phyloP scores from a whole-genome alignment of 2,888 invertebrate species.

The Punctoribates punctum region DNA sequence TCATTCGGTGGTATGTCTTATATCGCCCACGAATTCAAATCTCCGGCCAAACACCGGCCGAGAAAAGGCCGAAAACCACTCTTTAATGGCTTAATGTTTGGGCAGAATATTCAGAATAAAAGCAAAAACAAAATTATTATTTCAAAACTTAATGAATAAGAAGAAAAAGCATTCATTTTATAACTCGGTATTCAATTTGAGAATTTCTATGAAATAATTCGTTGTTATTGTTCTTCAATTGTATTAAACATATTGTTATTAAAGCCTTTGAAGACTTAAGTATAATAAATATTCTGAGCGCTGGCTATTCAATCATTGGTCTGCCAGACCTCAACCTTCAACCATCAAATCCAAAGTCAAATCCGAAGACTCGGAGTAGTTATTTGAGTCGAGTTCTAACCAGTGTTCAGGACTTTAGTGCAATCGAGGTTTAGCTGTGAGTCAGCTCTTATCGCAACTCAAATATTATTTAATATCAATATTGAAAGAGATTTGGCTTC shows the following conservation, averaged over 20 bases:
- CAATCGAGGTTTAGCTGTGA: not conserved
- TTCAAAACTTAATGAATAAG: not conserved
- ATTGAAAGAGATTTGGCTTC: not conserved
- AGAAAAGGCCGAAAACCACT: not conserved
- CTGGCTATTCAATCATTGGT: too few species aligned
- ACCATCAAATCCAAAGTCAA: too few species aligned
- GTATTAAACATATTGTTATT: too few species aligned
- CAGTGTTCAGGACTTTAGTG: not conserved
- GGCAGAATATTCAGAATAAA: not conserved
- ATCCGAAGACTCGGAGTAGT: too few species aligned
- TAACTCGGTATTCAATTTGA: too few species aligned
- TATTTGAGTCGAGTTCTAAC: not conserved
- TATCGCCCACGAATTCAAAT: not conserved
- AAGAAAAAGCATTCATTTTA: not conserved
- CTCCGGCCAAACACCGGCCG: not conserved
- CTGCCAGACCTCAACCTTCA: too few species aligned
- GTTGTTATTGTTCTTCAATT: too few species aligned
- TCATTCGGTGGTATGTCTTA: not conserved
- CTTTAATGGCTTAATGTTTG: not conserved
- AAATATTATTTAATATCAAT: not conserved
- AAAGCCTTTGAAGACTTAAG: too few species aligned
- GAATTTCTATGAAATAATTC: too few species aligned
- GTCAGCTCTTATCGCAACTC: not conserved
- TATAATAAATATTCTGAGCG: too few species aligned
- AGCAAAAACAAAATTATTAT: constrained; percentile 1